Base-by-base conservation (phyloP, 2,797 vertebrate species). In the Myotis pilosus region DNA sequence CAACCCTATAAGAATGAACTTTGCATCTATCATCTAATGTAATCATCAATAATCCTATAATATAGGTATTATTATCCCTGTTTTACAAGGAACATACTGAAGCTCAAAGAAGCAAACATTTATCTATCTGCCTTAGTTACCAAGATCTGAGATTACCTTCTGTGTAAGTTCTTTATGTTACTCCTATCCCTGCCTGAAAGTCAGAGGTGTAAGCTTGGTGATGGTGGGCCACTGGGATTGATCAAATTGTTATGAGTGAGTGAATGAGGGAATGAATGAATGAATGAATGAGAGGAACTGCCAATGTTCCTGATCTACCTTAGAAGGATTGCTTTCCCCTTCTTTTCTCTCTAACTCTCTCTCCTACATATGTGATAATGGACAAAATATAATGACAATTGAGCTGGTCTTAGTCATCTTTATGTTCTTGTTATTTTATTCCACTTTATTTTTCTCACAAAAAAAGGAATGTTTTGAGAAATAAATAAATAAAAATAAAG, bases 391-490 rank as follows among this genome's bases (percentile, higher is more conserved):
- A 16, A 75, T 22, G 30, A 36, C 10, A 57, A 4, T 0, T 83
- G 53, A 91, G 53, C 19, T 81, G 36, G 20, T 47, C 57, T 80
- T 84, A 49, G 33, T 55, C 69, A 92, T 71, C 68, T 89, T 92
- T 87, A 68, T 25, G 33, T 64, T 62, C 74, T 84, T 89, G 28
- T 69, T 72, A 76, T 92, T 93, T 55, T 74, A 79, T 36, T 49
- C 16, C 20, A 57, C n/a, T 62, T 86, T 74, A 22, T 53, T 76
- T 75, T 64, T 64, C 15, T 62, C 64, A 68, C 25, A 87, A 91
- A 41, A 78, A 75, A 90, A 91, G 75, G 76, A 6, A 62, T 28
- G 15, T 68, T 91, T 93, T 82, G 19, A 94, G 20, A 91, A 91
- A 64, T 6, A 71, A 78, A 82, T 44, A 81, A 87, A 87, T 49